Percentiles rank a stretch among this genome's conserved stretches.
Conservation (phyloP, 2,113 vertebrate species). For the Oryzias curvinotus region DNA sequence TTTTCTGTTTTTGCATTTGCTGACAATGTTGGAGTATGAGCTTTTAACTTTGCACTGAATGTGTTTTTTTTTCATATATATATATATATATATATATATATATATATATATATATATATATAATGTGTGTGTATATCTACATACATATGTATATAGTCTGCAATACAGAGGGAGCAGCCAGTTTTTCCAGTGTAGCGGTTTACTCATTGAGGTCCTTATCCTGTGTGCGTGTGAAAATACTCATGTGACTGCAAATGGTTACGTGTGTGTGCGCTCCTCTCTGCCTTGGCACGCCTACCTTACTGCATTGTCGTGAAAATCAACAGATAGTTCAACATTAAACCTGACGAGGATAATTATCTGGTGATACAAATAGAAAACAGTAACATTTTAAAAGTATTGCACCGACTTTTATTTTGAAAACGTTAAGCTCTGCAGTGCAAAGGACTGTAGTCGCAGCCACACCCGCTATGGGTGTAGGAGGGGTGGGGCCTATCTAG, state of each 20-base stretch:
- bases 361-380: constrained; percentile 79
- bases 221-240: constrained; percentile 44
- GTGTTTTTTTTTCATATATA: constrained; percentile 84
- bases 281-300: constrained; percentile 97
- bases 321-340: constrained; percentile 78
- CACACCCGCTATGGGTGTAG: constrained; percentile 70
- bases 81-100: no score
- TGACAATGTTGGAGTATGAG: constrained; percentile 91
- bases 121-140: no score
- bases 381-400: constrained; percentile 84
- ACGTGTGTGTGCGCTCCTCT: constrained; percentile 86
- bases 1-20: constrained; percentile 76
- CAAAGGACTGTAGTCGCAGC: constrained; percentile 95
- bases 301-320: constrained; percentile 91
- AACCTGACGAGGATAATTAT: constrained; percentile 87
- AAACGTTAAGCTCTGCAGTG: constrained; percentile 95
- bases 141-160: constrained; percentile 79
- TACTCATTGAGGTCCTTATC: constrained; percentile 94
- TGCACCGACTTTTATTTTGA: constrained; percentile 92
- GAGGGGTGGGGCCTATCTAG: constrained; percentile 66
- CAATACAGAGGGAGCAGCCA: constrained; percentile 86
- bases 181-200: constrained; percentile 93
- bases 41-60: constrained; percentile 98
- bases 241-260: constrained; percentile 11
- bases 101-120: no score